Base-by-base conservation (phyloP, 2,888 invertebrate genomes). In the Teleogryllus oceanicus region DNA sequence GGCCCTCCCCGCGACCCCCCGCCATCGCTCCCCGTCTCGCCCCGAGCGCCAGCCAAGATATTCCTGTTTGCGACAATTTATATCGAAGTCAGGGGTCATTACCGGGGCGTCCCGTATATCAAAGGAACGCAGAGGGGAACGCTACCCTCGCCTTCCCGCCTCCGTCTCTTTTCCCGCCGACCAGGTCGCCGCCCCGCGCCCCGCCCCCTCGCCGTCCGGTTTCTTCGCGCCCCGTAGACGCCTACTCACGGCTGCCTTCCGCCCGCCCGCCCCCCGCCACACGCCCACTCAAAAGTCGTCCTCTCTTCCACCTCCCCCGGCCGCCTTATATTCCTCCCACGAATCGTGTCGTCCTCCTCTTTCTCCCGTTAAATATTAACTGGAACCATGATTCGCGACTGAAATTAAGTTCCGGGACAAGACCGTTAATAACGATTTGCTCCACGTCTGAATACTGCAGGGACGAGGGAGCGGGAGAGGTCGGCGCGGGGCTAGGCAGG, bases 41-140 rank as follows among this genome's bases (percentile, higher is more conserved):
- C 62, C n/a, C 62, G 13, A 62, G n/a, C 62, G 62, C 62, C n/a
- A 18, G 62, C 62, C 62, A n/a, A 62, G 62, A 62, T 62, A 62
- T 62, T 62, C 62, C 62, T 62, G 62, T 62, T 62, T 62, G 62
- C 62, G 62, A 62, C 62, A 62, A 62, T 62, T 62, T 62, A 62
- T 62, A 62, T 62, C 62, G 62, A 62, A 62, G 62, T 62, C 62
- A 62, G 62, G 62, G 62, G 62, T 62, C 62, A 62, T 62, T 62
- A 62, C 62, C 37, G 62, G 62, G n/a, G 62, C 62, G 62, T 62
- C 62, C n/a, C 62, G 62, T 62, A 62, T 62, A 18, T 62, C 62
- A 62, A 62, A 62, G 62, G 62, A 13, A n/a, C 62, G 62, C 16
- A n/a, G n/a, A 62, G 62, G 62, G 62, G 62, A 62, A 8, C 16